Percentiles rank a stretch among this genome's conserved stretches.
These are phyloP conservation scores for Thereva unica DNA, from an alignment of 2,888 invertebrate genomes.

Conservation along the genomic window DNA sequence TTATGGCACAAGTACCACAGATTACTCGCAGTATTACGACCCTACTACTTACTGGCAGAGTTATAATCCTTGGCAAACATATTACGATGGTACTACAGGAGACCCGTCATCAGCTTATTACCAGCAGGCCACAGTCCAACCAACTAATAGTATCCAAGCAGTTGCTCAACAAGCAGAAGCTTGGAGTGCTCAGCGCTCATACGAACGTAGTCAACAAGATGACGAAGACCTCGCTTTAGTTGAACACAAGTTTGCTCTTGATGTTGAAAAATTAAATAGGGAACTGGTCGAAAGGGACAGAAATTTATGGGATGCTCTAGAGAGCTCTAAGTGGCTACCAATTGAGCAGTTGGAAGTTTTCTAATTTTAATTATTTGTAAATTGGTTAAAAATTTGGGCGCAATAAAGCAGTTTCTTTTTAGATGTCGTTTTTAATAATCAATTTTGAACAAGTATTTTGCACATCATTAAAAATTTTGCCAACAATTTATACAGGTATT, in stretches of 20 bases:
- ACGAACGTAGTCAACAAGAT: conserved; percentile 56
- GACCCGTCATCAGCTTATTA: conserved; percentile 51
- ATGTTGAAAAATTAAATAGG: conserved; percentile 76
- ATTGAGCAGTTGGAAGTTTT: conserved; percentile 73
- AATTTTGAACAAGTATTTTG: too few species aligned
- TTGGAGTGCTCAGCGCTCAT: conserved; percentile 59
- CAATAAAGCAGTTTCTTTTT: too few species aligned
- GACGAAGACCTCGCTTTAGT: conserved; percentile 76
- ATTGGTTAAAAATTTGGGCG: too few species aligned
- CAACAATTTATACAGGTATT: too few species aligned
- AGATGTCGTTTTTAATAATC: too few species aligned
- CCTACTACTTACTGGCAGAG: conserved; percentile 86
- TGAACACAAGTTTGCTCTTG: conserved; percentile 76
- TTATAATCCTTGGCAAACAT: conserved; percentile 80
- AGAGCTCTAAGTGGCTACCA: conserved; percentile 82
- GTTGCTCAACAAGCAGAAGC: conserved; percentile 59
- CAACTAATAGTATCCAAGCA: conserved; percentile 46
- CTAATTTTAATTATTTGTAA: conserved; percentile 47
- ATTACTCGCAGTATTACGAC: conserved; percentile 80
- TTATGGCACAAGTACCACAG: conserved; percentile 51
- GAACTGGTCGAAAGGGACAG: conserved; percentile 76
- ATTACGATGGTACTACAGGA: conserved; percentile 61
- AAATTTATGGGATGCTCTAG: conserved; percentile 79
- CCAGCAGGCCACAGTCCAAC: conserved; percentile 56
- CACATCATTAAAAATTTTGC: too few species aligned